Percentiles rank a stretch among this genome's conserved stretches.
These are phyloP conservation scores for Trichosurus vulpecula DNA, from an alignment of 2,797 vertebrate genomes.

Conservation along the genomic window DNA sequence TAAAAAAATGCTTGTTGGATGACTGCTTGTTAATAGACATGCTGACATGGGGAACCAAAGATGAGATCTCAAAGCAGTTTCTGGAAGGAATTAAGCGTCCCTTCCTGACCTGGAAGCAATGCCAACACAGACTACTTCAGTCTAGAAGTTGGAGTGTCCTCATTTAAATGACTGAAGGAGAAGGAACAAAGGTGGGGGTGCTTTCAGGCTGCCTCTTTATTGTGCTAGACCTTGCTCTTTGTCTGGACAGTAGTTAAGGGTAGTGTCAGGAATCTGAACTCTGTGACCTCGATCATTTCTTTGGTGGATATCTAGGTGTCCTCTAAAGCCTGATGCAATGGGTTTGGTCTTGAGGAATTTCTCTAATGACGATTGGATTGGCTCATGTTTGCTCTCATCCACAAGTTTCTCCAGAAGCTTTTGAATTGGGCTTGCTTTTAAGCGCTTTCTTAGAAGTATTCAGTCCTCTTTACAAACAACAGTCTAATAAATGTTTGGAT, in stretches of 20 bases:
- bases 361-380: not conserved
- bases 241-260: not conserved
- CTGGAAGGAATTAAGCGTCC: not conserved
- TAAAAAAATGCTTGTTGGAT: not conserved
- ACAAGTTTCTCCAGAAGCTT: not conserved
- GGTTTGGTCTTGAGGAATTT: not conserved
- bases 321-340: not conserved
- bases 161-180: too few species aligned
- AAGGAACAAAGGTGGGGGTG: not conserved
- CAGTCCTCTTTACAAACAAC: not conserved
- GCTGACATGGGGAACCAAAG: too few species aligned
- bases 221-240: not conserved
- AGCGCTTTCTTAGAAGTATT: not conserved
- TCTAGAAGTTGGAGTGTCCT: not conserved
- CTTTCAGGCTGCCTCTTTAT: not conserved
- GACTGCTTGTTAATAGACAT: not conserved
- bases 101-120: not conserved
- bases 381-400: not conserved
- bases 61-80: not conserved
- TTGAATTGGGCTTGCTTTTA: not conserved
- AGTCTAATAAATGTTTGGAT: not conserved
- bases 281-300: not conserved
- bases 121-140: not conserved
- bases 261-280: not conserved
- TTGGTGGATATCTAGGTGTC: not conserved